Evolutionary conservation across 1,140 invertebrate species (phyloP).

Genomic region (Drosophila leontia): DNA sequence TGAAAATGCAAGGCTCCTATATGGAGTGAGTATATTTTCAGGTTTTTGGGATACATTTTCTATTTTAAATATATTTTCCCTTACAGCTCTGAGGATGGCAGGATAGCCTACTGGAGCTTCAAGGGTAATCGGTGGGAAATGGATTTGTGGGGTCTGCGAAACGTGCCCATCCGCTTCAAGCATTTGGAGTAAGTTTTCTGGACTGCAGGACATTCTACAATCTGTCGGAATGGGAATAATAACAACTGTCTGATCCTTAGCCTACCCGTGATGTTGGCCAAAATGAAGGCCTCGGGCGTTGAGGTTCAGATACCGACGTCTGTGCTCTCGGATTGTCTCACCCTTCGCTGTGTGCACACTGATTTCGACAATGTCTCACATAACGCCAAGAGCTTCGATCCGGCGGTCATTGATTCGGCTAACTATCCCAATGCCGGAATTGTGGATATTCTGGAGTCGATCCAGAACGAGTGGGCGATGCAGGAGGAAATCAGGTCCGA

Average conservation of each 20-base stretch:
- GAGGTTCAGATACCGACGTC: constrained; percentile 56
- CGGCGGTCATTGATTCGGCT: not conserved
- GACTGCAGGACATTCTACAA: no score
- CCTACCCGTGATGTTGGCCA: constrained; percentile 55
- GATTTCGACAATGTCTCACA: constrained; percentile 63
- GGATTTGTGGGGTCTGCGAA: constrained; percentile 70
- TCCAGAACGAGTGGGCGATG: constrained; percentile 64
- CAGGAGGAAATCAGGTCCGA: constrained; percentile 57
- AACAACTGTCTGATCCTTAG: constrained; percentile 12
- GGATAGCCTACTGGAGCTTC: constrained; percentile 50
- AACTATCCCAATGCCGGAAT: constrained; percentile 62
- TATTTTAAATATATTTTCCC: not conserved
- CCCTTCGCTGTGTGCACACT: constrained; percentile 66
- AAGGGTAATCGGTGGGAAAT: constrained; percentile 43
- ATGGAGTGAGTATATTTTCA: constrained; percentile 60
- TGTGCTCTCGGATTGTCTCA: constrained; percentile 63
- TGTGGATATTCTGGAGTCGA: constrained; percentile 47
- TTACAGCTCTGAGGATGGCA: constrained; percentile 34
- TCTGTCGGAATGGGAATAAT: not conserved
- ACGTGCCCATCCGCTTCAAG: constrained; percentile 66
- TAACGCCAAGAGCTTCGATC: constrained; percentile 67
- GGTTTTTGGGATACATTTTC: not conserved
- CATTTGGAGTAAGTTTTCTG: constrained; percentile 58
- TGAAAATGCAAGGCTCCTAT: constrained; percentile 63
- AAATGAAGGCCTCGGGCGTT: constrained; percentile 17